Evolutionary conservation across 2,113 vertebrate species (phyloP).

Genomic region (Chrysemys picta): DNA sequence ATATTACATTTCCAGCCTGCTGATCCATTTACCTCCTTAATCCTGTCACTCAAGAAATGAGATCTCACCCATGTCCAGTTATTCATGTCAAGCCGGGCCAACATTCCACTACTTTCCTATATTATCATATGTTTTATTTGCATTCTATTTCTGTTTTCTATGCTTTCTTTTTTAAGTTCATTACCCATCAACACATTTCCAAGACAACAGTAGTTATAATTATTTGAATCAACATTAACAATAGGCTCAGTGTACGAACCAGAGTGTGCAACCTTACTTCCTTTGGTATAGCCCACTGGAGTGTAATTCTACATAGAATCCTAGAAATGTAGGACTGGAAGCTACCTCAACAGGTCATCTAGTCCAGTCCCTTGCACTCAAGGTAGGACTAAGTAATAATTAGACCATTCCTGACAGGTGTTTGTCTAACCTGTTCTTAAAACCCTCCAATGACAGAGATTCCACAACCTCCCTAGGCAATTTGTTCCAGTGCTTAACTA

Average conservation of each 20-base stretch:
- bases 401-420: neutral
- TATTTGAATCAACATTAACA: neutral
- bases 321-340: neutral
- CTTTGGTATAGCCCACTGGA: neutral
- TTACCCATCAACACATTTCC: no score
- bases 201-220: neutral
- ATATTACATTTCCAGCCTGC: no score
- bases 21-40: neutral
- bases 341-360: neutral
- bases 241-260: neutral
- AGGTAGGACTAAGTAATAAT: neutral
- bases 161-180: no score
- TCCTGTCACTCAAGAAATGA: neutral
- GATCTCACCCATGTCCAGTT: no score
- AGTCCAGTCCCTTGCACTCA: neutral
- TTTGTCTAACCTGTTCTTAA: neutral
- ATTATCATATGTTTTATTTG: no score
- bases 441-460: neutral
- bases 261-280: neutral
- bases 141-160: no score
- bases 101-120: no score
- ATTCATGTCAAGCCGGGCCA: no score
- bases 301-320: neutral
- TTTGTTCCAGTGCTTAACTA: neutral
- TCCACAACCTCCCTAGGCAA: neutral